phyloP scores from a whole-genome alignment of 2,888 invertebrate species.

The Dermolepida albohirtum region DNA sequence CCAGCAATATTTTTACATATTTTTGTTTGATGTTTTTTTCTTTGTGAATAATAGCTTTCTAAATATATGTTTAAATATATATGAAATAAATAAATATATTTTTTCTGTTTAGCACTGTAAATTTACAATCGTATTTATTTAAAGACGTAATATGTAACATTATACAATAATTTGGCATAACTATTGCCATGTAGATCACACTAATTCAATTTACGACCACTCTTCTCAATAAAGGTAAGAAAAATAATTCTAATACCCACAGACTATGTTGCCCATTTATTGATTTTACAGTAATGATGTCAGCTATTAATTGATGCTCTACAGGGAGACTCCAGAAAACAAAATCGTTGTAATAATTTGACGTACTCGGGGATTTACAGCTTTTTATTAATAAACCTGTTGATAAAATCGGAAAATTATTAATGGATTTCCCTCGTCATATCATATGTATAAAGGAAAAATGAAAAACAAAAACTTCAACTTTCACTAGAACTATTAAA shows the following conservation, averaged over 20 bases:
- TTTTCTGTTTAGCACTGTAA: no score
- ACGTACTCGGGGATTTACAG: not conserved
- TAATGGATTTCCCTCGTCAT: no score
- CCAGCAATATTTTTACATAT: no score
- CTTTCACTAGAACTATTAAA: no score
- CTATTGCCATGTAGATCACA: not conserved
- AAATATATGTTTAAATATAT: no score
- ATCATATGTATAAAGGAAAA: no score
- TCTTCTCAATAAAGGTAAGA: not conserved
- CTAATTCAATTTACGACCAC: not conserved
- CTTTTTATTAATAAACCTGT: conserved; percentile 3
- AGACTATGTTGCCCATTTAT: not conserved
- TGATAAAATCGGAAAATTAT: not conserved
- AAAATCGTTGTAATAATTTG: conserved; percentile 20
- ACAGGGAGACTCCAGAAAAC: conserved; percentile 15
- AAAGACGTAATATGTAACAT: not conserved
- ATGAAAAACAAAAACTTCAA: no score
- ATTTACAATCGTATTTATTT: no score
- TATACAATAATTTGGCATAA: not conserved
- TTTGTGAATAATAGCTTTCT: no score
- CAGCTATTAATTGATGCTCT: not conserved
- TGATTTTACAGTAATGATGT: conserved; percentile 12
- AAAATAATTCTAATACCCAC: not conserved
- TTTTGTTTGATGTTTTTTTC: no score
- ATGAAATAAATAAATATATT: no score